Evolutionary conservation across 2,797 vertebrate genomes (phyloP).

Genomic region (Mastacembelus armatus): DNA sequence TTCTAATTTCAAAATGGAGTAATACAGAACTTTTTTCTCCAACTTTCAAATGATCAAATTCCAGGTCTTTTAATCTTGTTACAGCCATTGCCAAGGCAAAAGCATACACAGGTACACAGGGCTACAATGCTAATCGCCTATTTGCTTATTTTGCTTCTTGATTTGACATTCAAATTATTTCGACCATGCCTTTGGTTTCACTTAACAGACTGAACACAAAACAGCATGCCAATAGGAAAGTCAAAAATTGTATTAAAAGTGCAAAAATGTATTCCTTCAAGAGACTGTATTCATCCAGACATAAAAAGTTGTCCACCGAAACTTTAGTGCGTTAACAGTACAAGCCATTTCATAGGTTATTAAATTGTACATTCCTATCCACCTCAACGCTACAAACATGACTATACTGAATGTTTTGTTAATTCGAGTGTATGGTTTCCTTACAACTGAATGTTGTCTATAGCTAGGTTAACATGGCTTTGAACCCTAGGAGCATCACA

Average conservation of each 20-base stretch:
- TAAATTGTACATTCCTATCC: constrained; percentile 67
- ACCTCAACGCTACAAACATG: constrained; percentile 33
- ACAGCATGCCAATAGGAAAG: constrained; percentile 73
- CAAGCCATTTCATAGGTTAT: constrained; percentile 80
- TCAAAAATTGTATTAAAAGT: constrained; percentile 79
- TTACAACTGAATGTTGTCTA: constrained; percentile 28
- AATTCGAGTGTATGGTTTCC: constrained; percentile 45
- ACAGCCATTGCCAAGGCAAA: constrained; percentile 52
- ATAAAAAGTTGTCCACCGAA: constrained; percentile 53
- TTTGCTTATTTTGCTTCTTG: constrained; percentile 27
- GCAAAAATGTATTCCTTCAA: constrained; percentile 77
- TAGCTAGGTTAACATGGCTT: constrained; percentile 60
- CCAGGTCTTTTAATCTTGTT: constrained; percentile 8
- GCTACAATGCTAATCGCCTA: constrained; percentile 47
- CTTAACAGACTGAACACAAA: constrained; percentile 58
- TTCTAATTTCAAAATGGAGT: constrained; percentile 24
- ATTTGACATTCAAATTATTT: constrained; percentile 66
- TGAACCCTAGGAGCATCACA: constrained; percentile 28
- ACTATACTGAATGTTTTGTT: constrained; percentile 48
- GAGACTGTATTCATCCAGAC: constrained; percentile 60
- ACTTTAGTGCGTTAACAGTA: constrained; percentile 81
- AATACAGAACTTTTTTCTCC: constrained; percentile 11
- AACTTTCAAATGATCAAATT: constrained; percentile 24
- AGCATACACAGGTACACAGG: constrained; percentile 56
- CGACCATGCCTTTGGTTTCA: constrained; percentile 51